phyloP scores from a whole-genome alignment of 2,113 vertebrate genomes.

The Siniperca knerii region DNA sequence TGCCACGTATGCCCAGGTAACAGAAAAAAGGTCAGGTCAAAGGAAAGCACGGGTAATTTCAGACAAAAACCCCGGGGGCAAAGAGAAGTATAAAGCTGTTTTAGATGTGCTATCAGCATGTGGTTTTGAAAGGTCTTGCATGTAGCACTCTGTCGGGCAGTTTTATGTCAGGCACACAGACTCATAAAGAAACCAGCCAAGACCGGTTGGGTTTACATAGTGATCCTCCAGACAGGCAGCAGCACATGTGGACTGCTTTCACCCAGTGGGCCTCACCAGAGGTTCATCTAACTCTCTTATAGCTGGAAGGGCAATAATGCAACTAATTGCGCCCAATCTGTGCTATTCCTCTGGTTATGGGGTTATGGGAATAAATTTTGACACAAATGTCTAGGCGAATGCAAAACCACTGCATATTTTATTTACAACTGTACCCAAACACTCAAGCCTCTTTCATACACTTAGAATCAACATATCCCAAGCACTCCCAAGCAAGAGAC shows the following conservation, averaged over 20 bases:
- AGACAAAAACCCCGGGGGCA: background rate
- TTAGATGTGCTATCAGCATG: constrained; percentile 67
- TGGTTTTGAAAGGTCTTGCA: constrained; percentile 66
- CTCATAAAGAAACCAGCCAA: constrained; percentile 78
- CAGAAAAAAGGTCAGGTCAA: background rate
- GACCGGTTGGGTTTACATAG: constrained; percentile 69
- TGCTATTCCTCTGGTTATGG: constrained; percentile 2
- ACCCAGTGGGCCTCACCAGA: constrained; percentile 11
- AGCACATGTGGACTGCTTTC: constrained; percentile 69
- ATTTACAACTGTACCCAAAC: constrained; percentile 63
- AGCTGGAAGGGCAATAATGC: constrained; percentile 40
- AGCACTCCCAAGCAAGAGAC: constrained; percentile 62
- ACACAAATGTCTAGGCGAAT: constrained; percentile 33
- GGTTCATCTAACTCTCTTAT: constrained; percentile 22
- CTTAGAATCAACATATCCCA: constrained; percentile 57
- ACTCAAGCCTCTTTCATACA: constrained; percentile 38
- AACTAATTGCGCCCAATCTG: constrained; percentile 36
- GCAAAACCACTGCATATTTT: constrained; percentile 50
- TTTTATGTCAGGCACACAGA: constrained; percentile 73
- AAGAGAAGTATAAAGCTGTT: constrained; percentile 37
- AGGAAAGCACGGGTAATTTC: background rate
- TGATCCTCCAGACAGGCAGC: constrained; percentile 49
- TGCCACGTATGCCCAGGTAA: constrained; percentile 85
- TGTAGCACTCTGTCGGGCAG: constrained; percentile 53
- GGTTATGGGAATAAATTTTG: constrained; percentile 38